phyloP scores from a whole-genome alignment of 2,113 vertebrate genomes.

The Paramormyrops kingsleyae region DNA sequence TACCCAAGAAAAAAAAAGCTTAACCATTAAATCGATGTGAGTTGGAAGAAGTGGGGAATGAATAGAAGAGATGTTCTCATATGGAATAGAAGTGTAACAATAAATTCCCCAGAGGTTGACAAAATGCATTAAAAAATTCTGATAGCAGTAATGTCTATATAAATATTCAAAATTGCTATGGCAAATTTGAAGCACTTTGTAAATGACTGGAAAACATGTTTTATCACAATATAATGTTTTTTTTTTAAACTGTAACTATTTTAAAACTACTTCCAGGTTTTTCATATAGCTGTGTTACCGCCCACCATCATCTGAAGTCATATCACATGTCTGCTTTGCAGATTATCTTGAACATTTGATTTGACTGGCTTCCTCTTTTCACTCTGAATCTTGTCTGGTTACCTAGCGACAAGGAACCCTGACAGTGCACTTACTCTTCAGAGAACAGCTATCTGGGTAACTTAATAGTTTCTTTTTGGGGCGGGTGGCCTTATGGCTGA shows the following conservation, averaged over 20 bases:
- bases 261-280: neutral
- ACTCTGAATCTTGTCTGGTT: slow-evolving; percentile 1
- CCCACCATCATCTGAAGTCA: neutral
- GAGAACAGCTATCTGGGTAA: neutral
- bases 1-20: neutral
- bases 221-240: neutral
- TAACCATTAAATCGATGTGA: neutral
- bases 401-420: slow-evolving; percentile 5
- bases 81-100: neutral
- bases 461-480: neutral
- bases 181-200: neutral
- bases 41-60: neutral
- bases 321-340: neutral
- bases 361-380: neutral
- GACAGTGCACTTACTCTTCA: neutral
- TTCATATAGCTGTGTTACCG: neutral
- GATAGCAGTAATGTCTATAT: neutral
- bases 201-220: neutral
- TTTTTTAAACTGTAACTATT: neutral
- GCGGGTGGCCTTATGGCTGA: neutral
- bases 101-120: neutral
- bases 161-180: neutral
- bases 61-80: neutral
- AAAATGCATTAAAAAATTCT: neutral
- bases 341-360: neutral